Base-by-base conservation (phyloP, 35 echinoderm and acorn worm genomes). In the Ophiothrix spiculata region DNA sequence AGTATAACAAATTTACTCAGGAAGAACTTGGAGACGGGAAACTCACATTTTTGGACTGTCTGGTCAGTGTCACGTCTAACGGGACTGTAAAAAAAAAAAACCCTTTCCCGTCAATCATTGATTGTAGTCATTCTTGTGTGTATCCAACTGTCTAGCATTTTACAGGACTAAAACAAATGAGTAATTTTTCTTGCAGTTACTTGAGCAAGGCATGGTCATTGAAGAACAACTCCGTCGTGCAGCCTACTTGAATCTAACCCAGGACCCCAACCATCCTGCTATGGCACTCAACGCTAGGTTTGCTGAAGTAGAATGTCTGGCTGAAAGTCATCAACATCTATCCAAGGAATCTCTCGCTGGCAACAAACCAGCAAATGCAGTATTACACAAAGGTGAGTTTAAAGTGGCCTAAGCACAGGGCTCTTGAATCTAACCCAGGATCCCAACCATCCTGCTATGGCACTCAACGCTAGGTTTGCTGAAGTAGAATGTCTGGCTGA, bases 321-420 rank as follows among this genome's bases (percentile, higher is more conserved):
- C 95, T 6, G 95, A 98, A 49, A 98, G 95, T 45, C 95, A 98
- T 78, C 95, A 98, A 83, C 95, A 98, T 78, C 88, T 98, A 3
- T 98, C 95, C 35, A 91, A 93, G 85, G 95, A 98, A 56, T 94
- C 91, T 19, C 78, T 98, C 45, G 95, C 95, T 56, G 95, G 95
- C 2, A 98, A 98, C 60, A 98, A 98, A 83, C 95, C 95, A 79
- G 95, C 95, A 17, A 98, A 98, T 83, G 95, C 95, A 85, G 95
- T 98, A n/a, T 78, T 98, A 36, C 95, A 98, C 49, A 98, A 98
- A 94, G 95, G 95, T 98, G n/a, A n/a, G n/a, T n/a, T n/a, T n/a
- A n/a, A n/a, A n/a, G n/a, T n/a, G n/a, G n/a, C n/a, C n/a, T n/a
- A n/a, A n/a, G 95, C 49, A 91, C 95, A 1, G 95, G 91, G 4